Base-by-base conservation (phyloP, 2,888 invertebrate species). In the Agrilus cyanescens region DNA sequence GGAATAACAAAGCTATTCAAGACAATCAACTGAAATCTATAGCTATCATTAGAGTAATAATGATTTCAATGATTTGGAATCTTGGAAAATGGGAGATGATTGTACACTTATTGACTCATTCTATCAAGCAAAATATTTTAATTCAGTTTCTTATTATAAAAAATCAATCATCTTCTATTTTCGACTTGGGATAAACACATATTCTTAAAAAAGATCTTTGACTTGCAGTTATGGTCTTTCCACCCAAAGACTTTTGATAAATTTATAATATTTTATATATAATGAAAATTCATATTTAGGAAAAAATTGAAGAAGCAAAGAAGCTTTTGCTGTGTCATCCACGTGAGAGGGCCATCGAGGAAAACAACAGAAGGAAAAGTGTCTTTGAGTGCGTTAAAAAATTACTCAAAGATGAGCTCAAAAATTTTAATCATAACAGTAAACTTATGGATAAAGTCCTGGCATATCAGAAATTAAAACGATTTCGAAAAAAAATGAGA, bases 381-480 rank as follows among this genome's bases (percentile, higher is more conserved):
- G 35, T 43, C 2, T 7, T 48, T 6, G 35, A 43, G 6, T 32
- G 43, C 14, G 13, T 49, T n/a, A 31, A 37, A 12, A 13, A 37
- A 2, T 36, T 37, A 1, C 43, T 43, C 10, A 20, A 40, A 12
- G 14, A 44, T 1, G 14, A 43, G 13, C 14, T 20, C 8, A 29
- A 36, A 30, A 12, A 16, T 35, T 12, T 44, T 10, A 5, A 33
- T 2, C 12, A 14, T 6, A 44, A 44, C 30, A 35, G 20, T 1
- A 41, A 32, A 15, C 15, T 43, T 2, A 39, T 45, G 3, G 47
- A 50, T 4, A 49, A 40, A 2, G 45, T 53, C 12, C 15, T 51
- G 12, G 46, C 41, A 13, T 45, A 47, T 12, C 45, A 47, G 12
- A 45, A 46, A 32, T 38, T 47, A 7, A 37, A 41, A 15, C 39